phyloP scores from a whole-genome alignment of 1,140 invertebrate species.

The Hydropsyche tenuis region DNA sequence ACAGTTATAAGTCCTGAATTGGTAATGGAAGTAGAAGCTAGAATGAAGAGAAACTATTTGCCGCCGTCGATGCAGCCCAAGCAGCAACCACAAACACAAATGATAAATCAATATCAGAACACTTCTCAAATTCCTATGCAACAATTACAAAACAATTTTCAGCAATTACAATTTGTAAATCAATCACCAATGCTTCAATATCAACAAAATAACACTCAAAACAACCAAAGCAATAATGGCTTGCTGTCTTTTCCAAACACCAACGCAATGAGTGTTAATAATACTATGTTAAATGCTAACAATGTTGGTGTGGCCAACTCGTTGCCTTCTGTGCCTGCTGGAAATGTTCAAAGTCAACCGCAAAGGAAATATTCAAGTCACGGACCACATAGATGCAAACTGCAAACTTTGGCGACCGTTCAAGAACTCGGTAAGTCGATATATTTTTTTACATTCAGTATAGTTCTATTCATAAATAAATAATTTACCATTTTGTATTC shows the following conservation, averaged over 20 bases:
- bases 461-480: background rate
- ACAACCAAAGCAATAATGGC: conserved; percentile 5
- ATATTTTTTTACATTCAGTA: conserved; percentile 1
- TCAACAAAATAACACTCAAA: conserved; percentile 48
- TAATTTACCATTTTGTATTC: too few species aligned
- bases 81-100: conserved; percentile 47
- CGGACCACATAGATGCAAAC: conserved; percentile 58
- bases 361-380: conserved; percentile 59
- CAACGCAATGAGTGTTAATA: background rate
- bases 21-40: conserved; percentile 85
- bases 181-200: conserved; percentile 35
- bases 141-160: conserved; percentile 20
- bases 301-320: background rate
- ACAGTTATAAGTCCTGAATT: conserved; percentile 86
- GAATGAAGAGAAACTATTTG: conserved; percentile 83
- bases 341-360: conserved; percentile 34
- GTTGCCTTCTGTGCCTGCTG: background rate
- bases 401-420: conserved; percentile 61
- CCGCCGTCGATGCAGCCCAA: conserved; percentile 68
- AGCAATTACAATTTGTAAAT: conserved; percentile 47
- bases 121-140: conserved; percentile 28
- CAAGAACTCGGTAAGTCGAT: conserved; percentile 61
- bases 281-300: background rate
- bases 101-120: conserved; percentile 34
- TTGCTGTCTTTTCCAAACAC: background rate